Conservation (phyloP, 1,140 invertebrate species). For the Bombus superbus region DNA sequence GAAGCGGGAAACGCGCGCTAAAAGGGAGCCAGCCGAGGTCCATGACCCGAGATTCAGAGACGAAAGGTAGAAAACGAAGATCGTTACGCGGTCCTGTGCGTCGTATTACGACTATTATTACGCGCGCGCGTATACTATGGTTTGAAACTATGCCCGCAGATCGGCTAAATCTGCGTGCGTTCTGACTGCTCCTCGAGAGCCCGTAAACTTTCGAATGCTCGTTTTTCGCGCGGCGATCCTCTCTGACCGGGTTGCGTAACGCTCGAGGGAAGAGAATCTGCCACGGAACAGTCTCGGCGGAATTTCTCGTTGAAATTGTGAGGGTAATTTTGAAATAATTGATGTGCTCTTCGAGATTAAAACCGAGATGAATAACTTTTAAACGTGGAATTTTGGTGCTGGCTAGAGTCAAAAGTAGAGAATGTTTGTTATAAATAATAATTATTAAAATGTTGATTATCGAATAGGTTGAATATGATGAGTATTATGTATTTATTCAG, state of each 20-base stretch:
- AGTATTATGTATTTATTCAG: too few relatives aligned
- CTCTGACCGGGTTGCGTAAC: conserved; percentile 27
- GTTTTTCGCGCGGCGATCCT: conserved; percentile 11
- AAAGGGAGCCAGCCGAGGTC: conserved; percentile 59
- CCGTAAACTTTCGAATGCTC: conserved; percentile 24
- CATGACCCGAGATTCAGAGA: conserved; percentile 64
- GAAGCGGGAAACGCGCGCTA: conserved; percentile 48
- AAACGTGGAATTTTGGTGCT: neutral
- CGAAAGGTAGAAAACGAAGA: conserved; percentile 52
- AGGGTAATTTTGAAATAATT: neutral
- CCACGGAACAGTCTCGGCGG: neutral
- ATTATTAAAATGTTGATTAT: neutral
- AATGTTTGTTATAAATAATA: neutral
- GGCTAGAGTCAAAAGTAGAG: neutral
- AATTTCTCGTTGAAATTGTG: neutral
- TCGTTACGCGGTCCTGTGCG: conserved; percentile 58
- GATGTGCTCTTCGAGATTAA: neutral
- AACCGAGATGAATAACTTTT: neutral
- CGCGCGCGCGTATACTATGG: conserved; percentile 49
- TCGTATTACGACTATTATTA: conserved; percentile 71
- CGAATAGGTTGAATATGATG: too few relatives aligned
- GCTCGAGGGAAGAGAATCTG: neutral
- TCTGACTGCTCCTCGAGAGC: neutral
- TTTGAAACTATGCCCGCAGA: conserved; percentile 44
- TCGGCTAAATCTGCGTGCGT: conserved; percentile 49